These are phyloP conservation scores for Drosophila aldrichi DNA, from an alignment of 2,888 invertebrate species.

Conservation along the genomic window DNA sequence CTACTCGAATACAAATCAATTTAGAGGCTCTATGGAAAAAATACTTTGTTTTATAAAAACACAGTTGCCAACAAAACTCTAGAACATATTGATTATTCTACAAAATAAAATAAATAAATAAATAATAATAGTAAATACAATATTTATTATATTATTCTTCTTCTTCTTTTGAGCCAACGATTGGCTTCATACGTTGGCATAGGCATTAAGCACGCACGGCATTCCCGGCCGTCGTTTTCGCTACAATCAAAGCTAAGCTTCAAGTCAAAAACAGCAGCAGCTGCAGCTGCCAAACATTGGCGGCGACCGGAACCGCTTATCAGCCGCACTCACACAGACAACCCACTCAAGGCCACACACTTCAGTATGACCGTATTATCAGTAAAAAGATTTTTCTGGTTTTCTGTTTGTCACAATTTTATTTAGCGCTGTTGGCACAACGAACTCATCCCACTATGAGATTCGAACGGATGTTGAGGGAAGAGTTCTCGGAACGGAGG, in stretches of 20 bases:
- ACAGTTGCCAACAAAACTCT: background rate
- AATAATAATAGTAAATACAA: background rate
- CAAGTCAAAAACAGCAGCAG: constrained; percentile 5
- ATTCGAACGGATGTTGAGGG: background rate
- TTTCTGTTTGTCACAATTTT: constrained; percentile 26
- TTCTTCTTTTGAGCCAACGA: background rate
- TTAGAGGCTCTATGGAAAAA: background rate
- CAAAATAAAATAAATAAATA: background rate
- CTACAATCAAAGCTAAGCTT: constrained; percentile 29
- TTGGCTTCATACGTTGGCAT: background rate
- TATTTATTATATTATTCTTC: background rate
- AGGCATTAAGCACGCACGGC: constrained; percentile 29
- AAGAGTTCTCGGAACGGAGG: background rate
- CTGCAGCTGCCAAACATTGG: constrained; percentile 49
- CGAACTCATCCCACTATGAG: constrained; percentile 23
- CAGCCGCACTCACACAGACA: constrained; percentile 5
- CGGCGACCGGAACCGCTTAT: constrained; percentile 49
- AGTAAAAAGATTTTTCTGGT: constrained; percentile 8
- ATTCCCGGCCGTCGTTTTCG: constrained; percentile 20
- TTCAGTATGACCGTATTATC: constrained; percentile 4
- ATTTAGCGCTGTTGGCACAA: constrained; percentile 34
- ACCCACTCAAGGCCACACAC: constrained; percentile 11
- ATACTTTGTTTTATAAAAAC: background rate
- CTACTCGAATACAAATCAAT: background rate
- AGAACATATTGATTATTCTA: background rate